phyloP scores from a whole-genome alignment of 1,140 invertebrate species.

The Listronotus bonariensis region DNA sequence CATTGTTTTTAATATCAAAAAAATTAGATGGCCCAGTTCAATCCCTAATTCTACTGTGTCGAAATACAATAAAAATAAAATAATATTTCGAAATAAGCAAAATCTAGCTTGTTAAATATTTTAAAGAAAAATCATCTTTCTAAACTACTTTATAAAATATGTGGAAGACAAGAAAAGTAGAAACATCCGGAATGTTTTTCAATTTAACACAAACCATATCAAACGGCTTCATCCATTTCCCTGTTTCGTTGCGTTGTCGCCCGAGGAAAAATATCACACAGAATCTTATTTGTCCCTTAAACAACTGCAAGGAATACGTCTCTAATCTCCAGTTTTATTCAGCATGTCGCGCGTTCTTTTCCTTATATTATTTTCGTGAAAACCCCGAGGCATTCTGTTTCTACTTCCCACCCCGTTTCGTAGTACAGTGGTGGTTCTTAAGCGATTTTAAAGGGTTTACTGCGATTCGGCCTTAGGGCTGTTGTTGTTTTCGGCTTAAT shows the following conservation, averaged over 20 bases:
- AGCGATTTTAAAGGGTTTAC: constrained; percentile 12
- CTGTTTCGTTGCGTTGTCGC: background rate
- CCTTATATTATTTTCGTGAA: constrained; percentile 28
- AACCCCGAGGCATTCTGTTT: constrained; percentile 20
- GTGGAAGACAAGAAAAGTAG: too few relatives aligned
- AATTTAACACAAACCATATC: constrained; percentile 15
- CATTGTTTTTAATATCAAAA: too few relatives aligned
- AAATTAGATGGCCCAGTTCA: too few relatives aligned
- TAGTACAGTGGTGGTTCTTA: constrained; percentile 8
- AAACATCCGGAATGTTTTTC: constrained; percentile 9
- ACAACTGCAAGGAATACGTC: constrained; percentile 29
- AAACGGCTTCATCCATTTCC: constrained; percentile 6
- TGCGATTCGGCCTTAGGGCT: background rate
- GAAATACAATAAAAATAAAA: background rate
- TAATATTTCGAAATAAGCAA: too few relatives aligned
- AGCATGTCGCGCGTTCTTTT: constrained; percentile 11
- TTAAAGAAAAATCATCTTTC: too few relatives aligned
- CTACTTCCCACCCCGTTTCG: constrained; percentile 24
- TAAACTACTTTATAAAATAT: too few relatives aligned
- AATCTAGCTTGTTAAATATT: too few relatives aligned
- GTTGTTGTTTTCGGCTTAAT: constrained; percentile 21
- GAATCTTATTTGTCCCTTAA: constrained; percentile 25
- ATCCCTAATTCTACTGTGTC: background rate
- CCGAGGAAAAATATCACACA: constrained; percentile 16
- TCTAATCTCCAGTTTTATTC: constrained; percentile 30